Conservation (phyloP, 2,888 invertebrate species). For the Eupithecia inturbata region DNA sequence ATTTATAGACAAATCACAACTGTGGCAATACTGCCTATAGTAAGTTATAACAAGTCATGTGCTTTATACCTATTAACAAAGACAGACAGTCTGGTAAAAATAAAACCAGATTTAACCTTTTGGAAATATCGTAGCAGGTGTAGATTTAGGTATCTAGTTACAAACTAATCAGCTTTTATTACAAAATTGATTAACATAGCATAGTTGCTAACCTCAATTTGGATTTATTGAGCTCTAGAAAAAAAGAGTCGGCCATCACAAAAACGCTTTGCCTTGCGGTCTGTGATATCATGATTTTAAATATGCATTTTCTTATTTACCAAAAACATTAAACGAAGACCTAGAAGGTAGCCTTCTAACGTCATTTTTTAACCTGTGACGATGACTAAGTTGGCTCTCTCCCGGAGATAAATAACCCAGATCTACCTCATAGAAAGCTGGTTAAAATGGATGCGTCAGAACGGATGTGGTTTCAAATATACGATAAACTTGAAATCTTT, state of each 20-base stretch:
- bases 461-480: slow-evolving; percentile 25
- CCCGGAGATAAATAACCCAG: slow-evolving; percentile 4
- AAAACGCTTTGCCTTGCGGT: not conserved
- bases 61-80: slow-evolving; percentile 27
- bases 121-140: slow-evolving; percentile 37
- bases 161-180: slow-evolving; percentile 46
- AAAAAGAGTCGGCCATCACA: not conserved
- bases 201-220: slow-evolving; percentile 33
- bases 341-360: not conserved
- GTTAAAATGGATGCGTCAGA: slow-evolving; percentile 29
- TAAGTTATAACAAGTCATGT: not conserved
- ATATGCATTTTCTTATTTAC: not conserved
- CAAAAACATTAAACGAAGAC: not conserved
- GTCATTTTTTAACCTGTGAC: not conserved
- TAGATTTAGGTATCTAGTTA: slow-evolving; percentile 45
- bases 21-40: not conserved
- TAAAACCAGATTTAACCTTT: slow-evolving; percentile 33
- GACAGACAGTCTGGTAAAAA: slow-evolving; percentile 44
- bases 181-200: slow-evolving; percentile 40
- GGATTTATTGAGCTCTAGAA: not conserved
- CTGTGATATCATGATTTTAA: not conserved
- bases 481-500: slow-evolving; percentile 11
- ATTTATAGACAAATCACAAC: not conserved
- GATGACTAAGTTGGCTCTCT: slow-evolving; percentile 7
- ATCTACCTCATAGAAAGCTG: slow-evolving; percentile 20